Base-by-base conservation (phyloP, 2,888 invertebrate genomes). In the Dryobota labecula region DNA sequence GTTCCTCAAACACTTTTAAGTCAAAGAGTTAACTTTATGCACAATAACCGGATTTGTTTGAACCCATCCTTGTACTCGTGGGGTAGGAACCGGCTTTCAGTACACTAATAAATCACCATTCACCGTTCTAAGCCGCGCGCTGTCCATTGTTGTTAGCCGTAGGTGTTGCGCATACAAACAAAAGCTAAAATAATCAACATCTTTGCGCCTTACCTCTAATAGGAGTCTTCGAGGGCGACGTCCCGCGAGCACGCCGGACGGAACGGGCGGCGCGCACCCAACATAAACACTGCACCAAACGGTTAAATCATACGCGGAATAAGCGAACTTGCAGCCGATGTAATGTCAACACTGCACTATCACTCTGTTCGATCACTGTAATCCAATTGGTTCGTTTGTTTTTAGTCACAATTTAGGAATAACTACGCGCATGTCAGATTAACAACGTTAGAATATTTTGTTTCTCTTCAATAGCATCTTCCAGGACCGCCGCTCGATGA, bases 271-370 rank as follows among this genome's bases (percentile, higher is more conserved):
- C 92, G 92, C 94, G 93, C 90, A 93, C 90, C 91, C 91, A 93
- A 95, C 95, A 95, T 95, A 96, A 96, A 96, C 95, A 96, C 95
- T 94, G 92, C 95, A 95, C 95, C 92, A 93, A 92, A 91, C 91
- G 87, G 87, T 88, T 90, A 88, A 90, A 93, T 90, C 90, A 90
- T 92, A 90, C 88, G 89, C 89, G 89, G 85, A 90, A 88, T 88
- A 84, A 79, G 78, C 72, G 84, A 89, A 86, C 75, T 87, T 85
- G 84, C 84, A 86, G 78, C 72, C 73, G 71, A 81, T 85, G 78
- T 85, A 89, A 83, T 85, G 83, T 87, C 81, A 82, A 89, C 94
- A 95, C 94, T 88, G 73, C 94, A 95, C 95, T 89, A 77, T 83
- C 92, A 94, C 92, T 90, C 70, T 77, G 87, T 90, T 91, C 86